These are phyloP conservation scores for silkworm (Bombyx mori) DNA, from an alignment of 1,140 invertebrate genomes.

Conservation along the genomic window ASM3026992v2 NC_085107.1:17591001-17591500, in stretches of 20 bases:
- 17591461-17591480: no score
- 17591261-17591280: neutral
- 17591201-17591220: neutral
- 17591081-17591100: conserved; percentile 9
- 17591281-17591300: neutral
- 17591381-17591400: no score
- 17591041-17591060: conserved; percentile 12
- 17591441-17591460: no score
- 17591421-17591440: no score
- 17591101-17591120: conserved; percentile 4
- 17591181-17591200: neutral
- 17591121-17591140: neutral
- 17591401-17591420: no score
- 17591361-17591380: no score
- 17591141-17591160: neutral
- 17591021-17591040: conserved; percentile 9
- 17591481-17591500: no score
- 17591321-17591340: no score
- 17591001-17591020: neutral
- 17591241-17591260: neutral
- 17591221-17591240: neutral
- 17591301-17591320: neutral
- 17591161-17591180: neutral
- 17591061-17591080: conserved; percentile 18
- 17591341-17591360: no score